These are phyloP conservation scores for Heterodera schachtii DNA, from an alignment of 1,140 invertebrate species.

Conservation along the genomic window DNA sequence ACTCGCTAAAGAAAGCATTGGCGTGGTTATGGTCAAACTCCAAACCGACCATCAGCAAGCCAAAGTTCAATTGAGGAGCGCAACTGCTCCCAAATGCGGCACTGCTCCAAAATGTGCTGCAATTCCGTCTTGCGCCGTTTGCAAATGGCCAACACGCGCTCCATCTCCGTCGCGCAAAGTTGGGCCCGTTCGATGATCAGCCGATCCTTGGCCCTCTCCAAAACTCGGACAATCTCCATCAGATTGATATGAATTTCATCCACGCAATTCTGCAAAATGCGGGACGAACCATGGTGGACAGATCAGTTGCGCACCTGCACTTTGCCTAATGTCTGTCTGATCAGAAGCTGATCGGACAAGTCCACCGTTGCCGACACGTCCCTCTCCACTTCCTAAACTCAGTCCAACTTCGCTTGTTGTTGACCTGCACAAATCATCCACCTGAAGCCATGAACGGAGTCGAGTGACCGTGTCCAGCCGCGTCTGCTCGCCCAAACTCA, in stretches of 20 bases:
- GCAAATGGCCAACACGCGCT: slow-evolving; percentile 43
- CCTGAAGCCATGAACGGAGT: slow-evolving; percentile 52
- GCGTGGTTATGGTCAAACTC: not conserved
- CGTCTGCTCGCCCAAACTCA: slow-evolving; percentile 44
- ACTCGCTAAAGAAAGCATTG: slow-evolving; percentile 27
- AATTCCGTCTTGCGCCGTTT: slow-evolving; percentile 48
- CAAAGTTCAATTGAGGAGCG: slow-evolving; percentile 45
- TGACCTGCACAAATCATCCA: not conserved
- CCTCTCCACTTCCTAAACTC: slow-evolving; percentile 49
- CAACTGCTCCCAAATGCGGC: slow-evolving; percentile 51
- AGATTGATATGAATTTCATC: slow-evolving; percentile 49
- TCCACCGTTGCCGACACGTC: slow-evolving; percentile 60
- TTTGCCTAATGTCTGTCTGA: slow-evolving; percentile 47
- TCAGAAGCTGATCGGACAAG: slow-evolving; percentile 45
- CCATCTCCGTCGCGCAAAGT: slow-evolving; percentile 50
- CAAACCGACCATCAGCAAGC: slow-evolving; percentile 44
- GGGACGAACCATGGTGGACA: not conserved
- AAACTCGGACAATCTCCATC: slow-evolving; percentile 46
- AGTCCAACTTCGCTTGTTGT: not conserved
- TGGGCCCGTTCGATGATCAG: slow-evolving; percentile 50
- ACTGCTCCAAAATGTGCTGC: slow-evolving; percentile 46
- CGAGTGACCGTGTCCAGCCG: slow-evolving; percentile 55
- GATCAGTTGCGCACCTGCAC: slow-evolving; percentile 38
- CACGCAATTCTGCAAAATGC: slow-evolving; percentile 42
- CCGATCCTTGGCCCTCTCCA: slow-evolving; percentile 46